Percentiles rank a stretch among this genome's conserved stretches.
These are phyloP conservation scores for Meandrusa payeni DNA, from an alignment of 2,888 invertebrate genomes.

Conservation along the genomic window DNA sequence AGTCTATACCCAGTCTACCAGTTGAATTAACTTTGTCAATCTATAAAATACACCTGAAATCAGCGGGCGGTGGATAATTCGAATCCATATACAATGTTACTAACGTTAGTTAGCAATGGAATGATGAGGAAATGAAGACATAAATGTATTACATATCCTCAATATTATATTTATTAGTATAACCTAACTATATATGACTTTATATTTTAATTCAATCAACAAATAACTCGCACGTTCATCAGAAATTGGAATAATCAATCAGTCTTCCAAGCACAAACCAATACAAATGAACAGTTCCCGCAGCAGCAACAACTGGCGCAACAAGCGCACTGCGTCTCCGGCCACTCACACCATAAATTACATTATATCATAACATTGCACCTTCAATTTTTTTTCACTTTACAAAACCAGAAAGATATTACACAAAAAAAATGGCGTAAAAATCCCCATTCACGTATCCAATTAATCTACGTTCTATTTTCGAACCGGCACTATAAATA, in stretches of 20 bases:
- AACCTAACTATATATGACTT: constrained; percentile 81
- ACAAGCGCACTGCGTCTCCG: constrained; percentile 43
- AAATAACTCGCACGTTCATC: constrained; percentile 77
- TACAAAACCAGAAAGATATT: constrained; percentile 57
- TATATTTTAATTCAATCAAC: constrained; percentile 80
- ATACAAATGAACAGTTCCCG: constrained; percentile 59
- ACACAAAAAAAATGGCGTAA: constrained; percentile 60
- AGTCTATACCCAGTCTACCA: too few relatives aligned
- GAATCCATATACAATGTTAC: too few relatives aligned
- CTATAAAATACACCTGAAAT: too few relatives aligned
- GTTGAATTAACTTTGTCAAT: too few relatives aligned
- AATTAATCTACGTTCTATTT: constrained; percentile 29
- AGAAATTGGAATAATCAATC: constrained; percentile 79
- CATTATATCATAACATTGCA: constrained; percentile 74
- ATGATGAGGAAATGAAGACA: constrained; percentile 52
- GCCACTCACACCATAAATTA: constrained; percentile 43
- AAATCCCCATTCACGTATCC: constrained; percentile 44
- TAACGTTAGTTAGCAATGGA: too few relatives aligned
- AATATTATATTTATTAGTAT: constrained; percentile 81
- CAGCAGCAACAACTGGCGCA: constrained; percentile 55
- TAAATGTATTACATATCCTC: constrained; percentile 75
- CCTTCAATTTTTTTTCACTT: constrained; percentile 53
- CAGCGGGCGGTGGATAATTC: too few relatives aligned
- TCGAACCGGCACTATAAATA: too few relatives aligned
- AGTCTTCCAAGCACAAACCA: constrained; percentile 77